A percentile compares a stretch with the other conserved stretches of the same genome.
Conservation (phyloP, 2,888 invertebrate species). For the Nymphalis urticae region DNA sequence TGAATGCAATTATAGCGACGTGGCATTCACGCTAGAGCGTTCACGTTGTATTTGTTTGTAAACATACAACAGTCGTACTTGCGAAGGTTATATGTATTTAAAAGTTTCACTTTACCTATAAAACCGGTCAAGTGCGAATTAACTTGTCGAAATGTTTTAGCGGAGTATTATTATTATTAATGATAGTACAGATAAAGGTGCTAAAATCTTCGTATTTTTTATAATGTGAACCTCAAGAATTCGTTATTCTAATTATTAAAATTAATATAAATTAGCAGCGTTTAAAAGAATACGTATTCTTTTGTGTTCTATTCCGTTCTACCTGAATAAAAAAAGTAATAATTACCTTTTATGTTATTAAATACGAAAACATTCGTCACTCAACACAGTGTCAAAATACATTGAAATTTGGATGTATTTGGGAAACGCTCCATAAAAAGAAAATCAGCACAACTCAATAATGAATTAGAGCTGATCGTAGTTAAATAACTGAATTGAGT, state of each 20-base stretch:
- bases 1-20: conserved; percentile 37
- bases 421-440: conserved; percentile 36
- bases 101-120: conserved; percentile 40
- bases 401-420: neutral
- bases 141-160: neutral
- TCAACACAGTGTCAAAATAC: no score
- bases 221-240: no score
- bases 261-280: no score
- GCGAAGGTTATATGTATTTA: conserved; percentile 50
- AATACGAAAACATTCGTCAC: no score
- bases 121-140: conserved; percentile 31
- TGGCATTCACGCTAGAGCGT: conserved; percentile 53
- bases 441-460: conserved; percentile 46
- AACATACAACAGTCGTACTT: conserved; percentile 46
- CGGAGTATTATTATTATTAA: neutral
- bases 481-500: conserved; percentile 55
- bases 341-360: no score
- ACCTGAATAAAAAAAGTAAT: no score
- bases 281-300: no score
- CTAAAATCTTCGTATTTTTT: no score
- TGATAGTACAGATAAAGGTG: no score
- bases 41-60: conserved; percentile 64
- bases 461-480: conserved; percentile 54
- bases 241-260: no score
- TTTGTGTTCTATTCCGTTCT: no score